Evolutionary conservation across 2,797 vertebrate species (phyloP).

Genomic region (Hippocampus kuda): DNA sequence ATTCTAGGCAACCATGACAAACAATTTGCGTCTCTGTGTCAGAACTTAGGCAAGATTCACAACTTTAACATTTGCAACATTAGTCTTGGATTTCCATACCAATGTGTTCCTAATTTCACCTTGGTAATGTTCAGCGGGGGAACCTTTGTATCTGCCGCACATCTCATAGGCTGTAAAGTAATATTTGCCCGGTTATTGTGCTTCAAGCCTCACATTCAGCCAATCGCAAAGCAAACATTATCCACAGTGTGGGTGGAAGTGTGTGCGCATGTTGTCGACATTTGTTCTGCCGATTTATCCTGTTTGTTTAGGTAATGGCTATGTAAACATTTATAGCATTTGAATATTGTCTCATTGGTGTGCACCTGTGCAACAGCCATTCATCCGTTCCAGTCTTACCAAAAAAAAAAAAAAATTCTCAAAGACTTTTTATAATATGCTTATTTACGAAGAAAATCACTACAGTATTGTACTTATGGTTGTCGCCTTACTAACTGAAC

Average conservation of each 20-base stretch:
- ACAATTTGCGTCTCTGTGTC: neutral
- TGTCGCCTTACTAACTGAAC: too few relatives aligned
- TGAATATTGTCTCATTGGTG: constrained; percentile 15
- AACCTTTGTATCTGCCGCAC: neutral
- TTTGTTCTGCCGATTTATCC: constrained; percentile 17
- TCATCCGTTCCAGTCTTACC: neutral
- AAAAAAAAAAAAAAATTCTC: neutral
- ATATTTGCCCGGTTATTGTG: constrained; percentile 57
- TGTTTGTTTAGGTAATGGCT: constrained; percentile 9
- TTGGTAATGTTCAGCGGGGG: neutral
- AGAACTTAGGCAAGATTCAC: too few relatives aligned
- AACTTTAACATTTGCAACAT: neutral
- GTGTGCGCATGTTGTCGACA: neutral
- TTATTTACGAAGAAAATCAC: neutral
- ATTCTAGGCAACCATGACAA: neutral
- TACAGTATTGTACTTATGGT: neutral
- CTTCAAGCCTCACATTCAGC: constrained; percentile 15
- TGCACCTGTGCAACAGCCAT: constrained; percentile 15
- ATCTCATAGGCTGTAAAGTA: constrained; percentile 30
- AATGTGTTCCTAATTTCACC: neutral
- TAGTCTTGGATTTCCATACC: neutral
- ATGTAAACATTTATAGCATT: constrained; percentile 17
- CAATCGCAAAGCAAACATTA: constrained; percentile 28
- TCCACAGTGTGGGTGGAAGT: constrained; percentile 5
- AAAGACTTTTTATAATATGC: neutral